Evolutionary conservation across 1,140 invertebrate species (phyloP).

Genomic region (Drosophila pseudoobscura): DNA sequence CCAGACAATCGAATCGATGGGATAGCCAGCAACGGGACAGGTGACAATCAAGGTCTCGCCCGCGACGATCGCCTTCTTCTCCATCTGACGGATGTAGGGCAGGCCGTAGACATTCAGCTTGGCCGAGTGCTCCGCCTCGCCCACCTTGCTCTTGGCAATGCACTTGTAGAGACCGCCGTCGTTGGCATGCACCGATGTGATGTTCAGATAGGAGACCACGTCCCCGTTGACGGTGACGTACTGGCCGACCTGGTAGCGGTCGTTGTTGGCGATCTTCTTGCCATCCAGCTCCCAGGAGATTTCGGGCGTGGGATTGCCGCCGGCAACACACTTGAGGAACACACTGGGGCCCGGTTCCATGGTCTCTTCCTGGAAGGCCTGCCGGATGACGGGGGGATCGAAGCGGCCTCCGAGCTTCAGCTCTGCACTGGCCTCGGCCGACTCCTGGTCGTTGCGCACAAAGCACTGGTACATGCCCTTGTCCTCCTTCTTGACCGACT

Average conservation of each 20-base stretch:
- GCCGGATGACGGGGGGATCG: conserved; percentile 93
- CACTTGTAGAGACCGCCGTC: conserved; percentile 97
- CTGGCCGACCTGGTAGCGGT: conserved; percentile 91
- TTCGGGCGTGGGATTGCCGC: conserved; percentile 94
- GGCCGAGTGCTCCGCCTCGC: conserved; percentile 92
- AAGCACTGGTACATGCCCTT: conserved; percentile 99
- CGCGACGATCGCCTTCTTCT: conserved; percentile 96
- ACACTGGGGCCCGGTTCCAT: conserved; percentile 93
- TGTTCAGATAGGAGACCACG: conserved; percentile 96
- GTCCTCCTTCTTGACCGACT: conserved; percentile 96
- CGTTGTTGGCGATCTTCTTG: conserved; percentile 91
- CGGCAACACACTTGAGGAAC: conserved; percentile 91
- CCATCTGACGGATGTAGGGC: conserved; percentile 95
- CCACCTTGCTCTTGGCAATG: conserved; percentile 95
- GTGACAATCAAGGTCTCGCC: conserved; percentile 94
- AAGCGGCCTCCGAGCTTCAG: conserved; percentile 96
- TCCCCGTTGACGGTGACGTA: conserved; percentile 95
- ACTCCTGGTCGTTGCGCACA: conserved; percentile 96
- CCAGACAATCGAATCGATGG: conserved; percentile 96
- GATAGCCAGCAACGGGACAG: conserved; percentile 97
- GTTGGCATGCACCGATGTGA: conserved; percentile 95
- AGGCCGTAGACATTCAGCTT: conserved; percentile 96
- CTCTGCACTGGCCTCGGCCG: conserved; percentile 95
- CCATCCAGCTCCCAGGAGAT: conserved; percentile 97
- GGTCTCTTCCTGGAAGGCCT: conserved; percentile 93